A percentile compares a stretch with the other conserved stretches of the same genome.
phyloP scores from a whole-genome alignment of 2,888 invertebrate species.

The Cyclophora punctaria region DNA sequence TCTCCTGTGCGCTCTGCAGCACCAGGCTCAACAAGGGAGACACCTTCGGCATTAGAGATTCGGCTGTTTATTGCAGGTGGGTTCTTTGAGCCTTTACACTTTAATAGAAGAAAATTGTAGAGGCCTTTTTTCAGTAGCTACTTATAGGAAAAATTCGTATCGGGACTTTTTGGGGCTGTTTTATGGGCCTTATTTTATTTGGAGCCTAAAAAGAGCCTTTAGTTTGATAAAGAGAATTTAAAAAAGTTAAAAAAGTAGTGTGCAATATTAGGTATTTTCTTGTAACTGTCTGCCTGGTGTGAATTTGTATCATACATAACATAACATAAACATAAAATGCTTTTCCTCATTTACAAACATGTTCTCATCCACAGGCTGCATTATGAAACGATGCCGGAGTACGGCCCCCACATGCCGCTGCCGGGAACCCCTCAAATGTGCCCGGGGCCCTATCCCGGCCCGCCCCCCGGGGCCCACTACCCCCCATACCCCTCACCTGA shows the following conservation, averaged over 20 bases:
- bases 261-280: too few species aligned
- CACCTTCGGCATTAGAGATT: slow-evolving; percentile 93
- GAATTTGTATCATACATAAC: too few species aligned
- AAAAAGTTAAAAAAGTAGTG: too few species aligned
- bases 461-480: slow-evolving; percentile 61
- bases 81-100: not conserved
- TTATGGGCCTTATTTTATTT: too few species aligned
- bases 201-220: too few species aligned
- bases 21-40: slow-evolving; percentile 93
- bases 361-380: slow-evolving; percentile 49
- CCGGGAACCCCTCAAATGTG: slow-evolving; percentile 76
- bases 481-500: slow-evolving; percentile 76
- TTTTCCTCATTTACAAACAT: slow-evolving; percentile 1
- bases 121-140: too few species aligned
- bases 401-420: slow-evolving; percentile 70
- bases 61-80: slow-evolving; percentile 89
- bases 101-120: too few species aligned
- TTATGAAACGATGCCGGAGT: slow-evolving; percentile 74
- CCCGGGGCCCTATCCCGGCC: slow-evolving; percentile 72
- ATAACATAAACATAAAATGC: too few species aligned
- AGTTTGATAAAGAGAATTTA: too few species aligned
- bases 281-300: too few species aligned
- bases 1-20: slow-evolving; percentile 92
- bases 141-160: too few species aligned
- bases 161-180: too few species aligned